Base-by-base conservation (phyloP, 2,888 invertebrate species). In the Parnassius smintheus region DNA sequence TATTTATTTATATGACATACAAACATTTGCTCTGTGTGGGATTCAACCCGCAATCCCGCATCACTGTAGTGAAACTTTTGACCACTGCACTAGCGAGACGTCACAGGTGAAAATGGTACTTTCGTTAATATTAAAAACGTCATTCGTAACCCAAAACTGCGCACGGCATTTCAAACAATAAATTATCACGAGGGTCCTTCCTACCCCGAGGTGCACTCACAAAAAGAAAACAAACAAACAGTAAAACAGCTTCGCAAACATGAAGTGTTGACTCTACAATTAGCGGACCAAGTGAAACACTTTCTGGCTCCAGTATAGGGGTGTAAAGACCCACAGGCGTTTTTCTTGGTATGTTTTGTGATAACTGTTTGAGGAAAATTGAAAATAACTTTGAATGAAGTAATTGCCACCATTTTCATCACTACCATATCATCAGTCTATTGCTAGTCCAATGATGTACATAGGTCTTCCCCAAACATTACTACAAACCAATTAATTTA, bases 251-350 rank as follows among this genome's bases (percentile, higher is more conserved):
- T 69, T 65, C 66, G 67, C 65, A 60, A 64, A 62, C 57, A 53
- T 57, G n/a, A 18, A 62, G 66, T 83, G 83, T 83, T 84, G 78
- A 81, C 81, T 80, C 81, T 77, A 69, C 84, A 84, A 84, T 83
- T 83, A 83, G 72, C 66, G 60, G 68, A 66, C 25, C 35, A 49
- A 35, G 56, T 61, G 61, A 52, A 65, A 72, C 70, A 73, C 71
- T 70, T 68, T 62, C 67, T 52, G 13, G 59, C 66, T 62, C 61
- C 42, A 41, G 64, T 64, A 61, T 59, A 53, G 55, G 69, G 69
- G 68, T 61, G 61, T 65, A 63, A 57, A 65, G 58, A 66, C 62
- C 59, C 63, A 44, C 44, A 44, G 64, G 64, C 18, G 12, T n/a
- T n/a, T 13, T 25, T 41, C 48, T 11, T 59, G 9, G 8, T 12